Evolutionary conservation across 1,140 invertebrate genomes (phyloP).

Genomic region (Trachymyrmex septentrionalis): DNA sequence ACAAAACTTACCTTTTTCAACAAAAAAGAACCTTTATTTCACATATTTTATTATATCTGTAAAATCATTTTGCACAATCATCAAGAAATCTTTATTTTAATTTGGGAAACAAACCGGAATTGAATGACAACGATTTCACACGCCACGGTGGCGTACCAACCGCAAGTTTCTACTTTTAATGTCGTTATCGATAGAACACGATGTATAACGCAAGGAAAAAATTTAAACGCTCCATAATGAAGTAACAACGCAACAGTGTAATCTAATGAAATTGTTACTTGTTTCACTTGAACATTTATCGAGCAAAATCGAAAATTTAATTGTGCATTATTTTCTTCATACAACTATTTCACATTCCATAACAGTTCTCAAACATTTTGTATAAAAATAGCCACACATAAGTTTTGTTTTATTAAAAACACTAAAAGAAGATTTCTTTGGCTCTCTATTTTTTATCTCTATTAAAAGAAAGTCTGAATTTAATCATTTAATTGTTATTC

Average conservation of each 20-base stretch:
- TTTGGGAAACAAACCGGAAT: constrained; percentile 16
- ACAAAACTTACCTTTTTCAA: constrained; percentile 45
- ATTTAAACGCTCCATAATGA: background rate
- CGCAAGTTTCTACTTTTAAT: constrained; percentile 57
- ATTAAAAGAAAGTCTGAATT: background rate
- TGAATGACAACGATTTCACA: constrained; percentile 53
- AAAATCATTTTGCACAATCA: constrained; percentile 21
- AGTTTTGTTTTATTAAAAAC: background rate
- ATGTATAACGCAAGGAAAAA: constrained; percentile 20
- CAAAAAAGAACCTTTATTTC: background rate
- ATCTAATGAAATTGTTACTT: background rate
- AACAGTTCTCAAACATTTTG: background rate
- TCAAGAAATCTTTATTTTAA: constrained; percentile 45
- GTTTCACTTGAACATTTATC: background rate
- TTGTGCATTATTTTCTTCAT: background rate
- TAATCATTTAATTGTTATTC: background rate
- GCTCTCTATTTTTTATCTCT: background rate
- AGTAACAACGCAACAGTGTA: background rate
- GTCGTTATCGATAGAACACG: constrained; percentile 25
- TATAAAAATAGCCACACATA: background rate
- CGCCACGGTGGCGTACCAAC: constrained; percentile 59
- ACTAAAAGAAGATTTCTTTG: background rate
- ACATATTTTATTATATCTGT: constrained; percentile 10
- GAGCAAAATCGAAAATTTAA: background rate
- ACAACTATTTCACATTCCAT: background rate